Percentiles rank a stretch among this genome's conserved stretches.
Evolutionary conservation across 2,888 invertebrate species (phyloP).

Genomic region (Ormyrus rosae): DNA sequence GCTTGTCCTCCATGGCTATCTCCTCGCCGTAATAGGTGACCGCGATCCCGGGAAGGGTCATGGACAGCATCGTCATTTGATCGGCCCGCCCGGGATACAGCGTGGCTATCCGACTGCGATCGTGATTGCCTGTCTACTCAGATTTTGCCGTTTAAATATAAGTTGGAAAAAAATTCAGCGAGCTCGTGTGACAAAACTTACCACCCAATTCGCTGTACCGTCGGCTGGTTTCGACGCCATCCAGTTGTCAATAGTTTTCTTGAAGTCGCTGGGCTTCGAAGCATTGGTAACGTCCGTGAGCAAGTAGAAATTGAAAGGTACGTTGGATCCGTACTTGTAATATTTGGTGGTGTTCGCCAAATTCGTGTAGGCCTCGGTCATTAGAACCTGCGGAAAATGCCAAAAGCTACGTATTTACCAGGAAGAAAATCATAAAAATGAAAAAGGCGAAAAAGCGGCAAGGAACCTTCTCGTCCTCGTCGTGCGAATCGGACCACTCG

Average conservation of each 20-base stretch:
- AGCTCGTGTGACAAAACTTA: neutral
- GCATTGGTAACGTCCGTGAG: conserved; percentile 79
- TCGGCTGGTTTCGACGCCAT: neutral
- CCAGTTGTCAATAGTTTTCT: conserved; percentile 62
- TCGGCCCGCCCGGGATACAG: conserved; percentile 84
- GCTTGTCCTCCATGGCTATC: conserved; percentile 82
- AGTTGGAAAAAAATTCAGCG: neutral
- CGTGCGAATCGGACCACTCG: conserved; percentile 70
- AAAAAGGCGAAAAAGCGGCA: neutral
- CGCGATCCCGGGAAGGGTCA: conserved; percentile 89
- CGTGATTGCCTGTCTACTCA: conserved; percentile 85
- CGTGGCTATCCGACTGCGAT: conserved; percentile 82
- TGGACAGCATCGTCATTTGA: conserved; percentile 87
- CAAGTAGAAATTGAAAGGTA: conserved; percentile 89
- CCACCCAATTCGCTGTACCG: neutral
- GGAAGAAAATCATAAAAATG: neutral
- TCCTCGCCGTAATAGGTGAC: conserved; percentile 93
- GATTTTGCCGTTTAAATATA: too few species aligned
- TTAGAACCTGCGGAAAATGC: conserved; percentile 78
- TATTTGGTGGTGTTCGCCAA: conserved; percentile 81
- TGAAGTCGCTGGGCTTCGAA: conserved; percentile 81
- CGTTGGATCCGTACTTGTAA: conserved; percentile 83
- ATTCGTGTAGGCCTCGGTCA: conserved; percentile 86
- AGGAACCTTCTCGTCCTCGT: conserved; percentile 72
- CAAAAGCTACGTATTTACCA: too few species aligned